Base-by-base conservation (phyloP, 2,113 vertebrate genomes). In the Python bivittatus region DNA sequence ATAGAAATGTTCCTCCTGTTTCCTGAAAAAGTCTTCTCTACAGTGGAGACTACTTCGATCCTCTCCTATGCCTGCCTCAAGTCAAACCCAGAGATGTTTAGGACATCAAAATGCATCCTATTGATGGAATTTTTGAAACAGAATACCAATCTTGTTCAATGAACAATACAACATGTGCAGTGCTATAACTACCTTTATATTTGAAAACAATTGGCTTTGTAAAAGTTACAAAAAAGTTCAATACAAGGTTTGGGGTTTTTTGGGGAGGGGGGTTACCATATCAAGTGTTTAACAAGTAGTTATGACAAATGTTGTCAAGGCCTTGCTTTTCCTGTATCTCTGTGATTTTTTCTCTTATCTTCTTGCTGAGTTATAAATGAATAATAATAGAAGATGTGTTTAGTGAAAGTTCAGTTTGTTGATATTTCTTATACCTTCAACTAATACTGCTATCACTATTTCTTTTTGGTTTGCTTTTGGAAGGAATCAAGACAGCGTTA, bases 361-460 rank as follows among this genome's bases (percentile, higher is more conserved):
- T 48, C 33, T 60, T 89, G 58, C 58, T 86, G 10, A 86, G 22
- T 22, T 91, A 20, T 20, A 53, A 48, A 68, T 87, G 48, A 91
- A 91, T 87, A 91, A 86, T 68, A 91, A 86, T 68, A 86, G 91
- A 91, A 87, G 38, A 86, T 20, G 57, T 86, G 90, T 54, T 91
- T 91, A 87, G n/a, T 38, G 84, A 87, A 91, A 87, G 52, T 68
- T 87, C 60, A 23, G 0, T 25, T 89, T 25, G 42, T 72, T 29
- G 29, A 4, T 10, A 0, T 2, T 91, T 85, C 11, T 25, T 72
- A 91, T 91, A 52, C 56, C 57, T 86, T 64, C 85, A 86, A 87
- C 48, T 56, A n/a, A 56, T 56, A 42, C 33, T 68, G 48, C 91
- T 91, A 87, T 54, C 88, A 56, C 85, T 84, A 6, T 48, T 79